phyloP scores from a whole-genome alignment of 2,797 vertebrate species.

The Phrynocephalus vlangalii region DNA sequence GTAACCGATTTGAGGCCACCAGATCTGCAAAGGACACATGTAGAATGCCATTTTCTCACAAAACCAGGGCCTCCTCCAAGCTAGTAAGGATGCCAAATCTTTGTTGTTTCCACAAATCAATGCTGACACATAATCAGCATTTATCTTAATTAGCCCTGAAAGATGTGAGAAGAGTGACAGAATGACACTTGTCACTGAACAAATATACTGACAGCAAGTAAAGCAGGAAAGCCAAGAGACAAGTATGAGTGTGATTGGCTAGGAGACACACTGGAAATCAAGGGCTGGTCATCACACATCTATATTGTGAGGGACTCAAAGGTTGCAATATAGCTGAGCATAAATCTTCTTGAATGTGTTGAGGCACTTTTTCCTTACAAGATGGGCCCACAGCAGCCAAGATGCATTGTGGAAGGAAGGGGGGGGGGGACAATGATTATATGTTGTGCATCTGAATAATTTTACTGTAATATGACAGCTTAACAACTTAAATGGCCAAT shows the following conservation, averaged over 20 bases:
- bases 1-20: slow-evolving; percentile 5
- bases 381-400: slow-evolving; percentile 66
- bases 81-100: slow-evolving; percentile 35
- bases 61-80: slow-evolving; percentile 12
- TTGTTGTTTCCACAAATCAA: slow-evolving; percentile 39
- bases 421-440: slow-evolving; percentile 69
- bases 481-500: slow-evolving; percentile 81
- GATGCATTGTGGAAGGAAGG: slow-evolving; percentile 58
- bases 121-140: slow-evolving; percentile 44
- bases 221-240: slow-evolving; percentile 30
- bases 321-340: slow-evolving; percentile 57
- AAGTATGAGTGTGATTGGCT: slow-evolving; percentile 17
- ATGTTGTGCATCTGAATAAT: slow-evolving; percentile 77
- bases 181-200: slow-evolving; percentile 40
- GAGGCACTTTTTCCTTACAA: slow-evolving; percentile 53
- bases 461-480: slow-evolving; percentile 80
- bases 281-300: slow-evolving; percentile 10
- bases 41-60: slow-evolving; percentile 15
- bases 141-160: slow-evolving; percentile 50
- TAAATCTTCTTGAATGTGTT: slow-evolving; percentile 49
- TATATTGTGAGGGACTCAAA: background rate
- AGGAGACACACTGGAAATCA: background rate
- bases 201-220: slow-evolving; percentile 41
- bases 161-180: slow-evolving; percentile 46
- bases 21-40: slow-evolving; percentile 10